These are phyloP conservation scores for Pteruthius melanotis DNA, from an alignment of 2,113 vertebrate species.

Conservation along the genomic window DNA sequence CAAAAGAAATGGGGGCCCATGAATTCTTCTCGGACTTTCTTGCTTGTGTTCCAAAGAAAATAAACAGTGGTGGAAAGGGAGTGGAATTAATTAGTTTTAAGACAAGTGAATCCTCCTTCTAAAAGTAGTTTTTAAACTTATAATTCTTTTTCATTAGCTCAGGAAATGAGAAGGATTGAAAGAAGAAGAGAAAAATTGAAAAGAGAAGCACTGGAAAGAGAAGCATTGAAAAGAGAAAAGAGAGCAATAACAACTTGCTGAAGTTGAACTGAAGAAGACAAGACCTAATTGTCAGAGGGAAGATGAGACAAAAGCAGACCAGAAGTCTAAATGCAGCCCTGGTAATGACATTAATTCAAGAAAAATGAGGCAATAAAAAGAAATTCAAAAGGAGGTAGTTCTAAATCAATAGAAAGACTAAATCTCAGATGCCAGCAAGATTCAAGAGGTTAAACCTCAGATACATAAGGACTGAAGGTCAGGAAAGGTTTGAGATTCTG, in stretches of 20 bases:
- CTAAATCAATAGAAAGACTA: not conserved
- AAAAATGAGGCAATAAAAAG: not conserved
- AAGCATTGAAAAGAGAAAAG: not conserved
- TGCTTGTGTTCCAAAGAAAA: not conserved
- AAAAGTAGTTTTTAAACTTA: not conserved
- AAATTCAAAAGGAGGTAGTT: not conserved
- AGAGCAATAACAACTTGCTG: not conserved
- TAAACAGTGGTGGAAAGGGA: not conserved
- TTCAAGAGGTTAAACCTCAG: not conserved
- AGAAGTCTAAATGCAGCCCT: not conserved
- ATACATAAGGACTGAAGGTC: not conserved
- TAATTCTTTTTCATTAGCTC: not conserved
- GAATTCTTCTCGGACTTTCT: fast-evolving
- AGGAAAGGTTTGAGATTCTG: not conserved
- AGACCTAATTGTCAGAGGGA: not conserved
- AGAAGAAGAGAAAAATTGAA: not conserved
- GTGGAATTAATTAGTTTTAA: not conserved
- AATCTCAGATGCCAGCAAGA: not conserved
- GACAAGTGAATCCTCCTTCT: not conserved
- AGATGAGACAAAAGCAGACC: not conserved
- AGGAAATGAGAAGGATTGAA: not conserved
- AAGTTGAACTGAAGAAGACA: not conserved
- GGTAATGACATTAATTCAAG: not conserved
- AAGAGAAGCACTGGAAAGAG: not conserved
- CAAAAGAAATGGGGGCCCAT: not conserved